phyloP scores from a whole-genome alignment of 2,888 invertebrate species.

The Drosophila neotestacea region DNA sequence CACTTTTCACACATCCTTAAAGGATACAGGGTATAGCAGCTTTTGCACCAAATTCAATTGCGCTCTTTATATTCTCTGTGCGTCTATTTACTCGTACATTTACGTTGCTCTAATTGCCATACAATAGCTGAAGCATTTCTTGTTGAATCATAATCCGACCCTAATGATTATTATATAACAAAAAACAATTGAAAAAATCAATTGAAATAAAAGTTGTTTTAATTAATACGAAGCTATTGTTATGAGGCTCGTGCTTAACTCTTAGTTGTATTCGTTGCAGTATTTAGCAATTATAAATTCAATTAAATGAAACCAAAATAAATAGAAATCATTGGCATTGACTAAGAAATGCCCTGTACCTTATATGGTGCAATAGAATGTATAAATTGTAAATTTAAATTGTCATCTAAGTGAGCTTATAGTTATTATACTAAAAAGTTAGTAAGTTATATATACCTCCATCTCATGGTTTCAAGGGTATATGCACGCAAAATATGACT shows the following conservation, averaged over 20 bases:
- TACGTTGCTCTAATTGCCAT: conserved; percentile 1
- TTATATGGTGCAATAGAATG: too few relatives aligned
- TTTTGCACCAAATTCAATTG: conserved; percentile 29
- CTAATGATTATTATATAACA: conserved; percentile 1
- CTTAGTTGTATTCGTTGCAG: not conserved
- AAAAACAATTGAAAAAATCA: conserved; percentile 4
- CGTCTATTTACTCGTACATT: not conserved
- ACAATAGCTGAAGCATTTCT: not conserved
- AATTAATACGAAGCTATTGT: conserved; percentile 14
- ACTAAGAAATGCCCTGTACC: conserved; percentile 7
- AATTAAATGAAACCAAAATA: conserved; percentile 15
- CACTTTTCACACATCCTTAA: not conserved
- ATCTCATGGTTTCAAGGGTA: not conserved
- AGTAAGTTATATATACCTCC: too few relatives aligned
- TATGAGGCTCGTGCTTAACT: not conserved
- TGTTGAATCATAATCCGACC: conserved; percentile 5
- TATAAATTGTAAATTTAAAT: too few relatives aligned
- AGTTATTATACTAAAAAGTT: not conserved
- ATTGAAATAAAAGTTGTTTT: conserved; percentile 8
- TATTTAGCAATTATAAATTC: too few relatives aligned
- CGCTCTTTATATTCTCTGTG: not conserved
- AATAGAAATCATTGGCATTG: not conserved
- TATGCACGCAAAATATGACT: not conserved
- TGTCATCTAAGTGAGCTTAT: not conserved
- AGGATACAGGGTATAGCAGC: not conserved